These are phyloP conservation scores for Hofmannophila pseudospretella DNA, from an alignment of 2,888 invertebrate genomes.

Conservation along the genomic window DNA sequence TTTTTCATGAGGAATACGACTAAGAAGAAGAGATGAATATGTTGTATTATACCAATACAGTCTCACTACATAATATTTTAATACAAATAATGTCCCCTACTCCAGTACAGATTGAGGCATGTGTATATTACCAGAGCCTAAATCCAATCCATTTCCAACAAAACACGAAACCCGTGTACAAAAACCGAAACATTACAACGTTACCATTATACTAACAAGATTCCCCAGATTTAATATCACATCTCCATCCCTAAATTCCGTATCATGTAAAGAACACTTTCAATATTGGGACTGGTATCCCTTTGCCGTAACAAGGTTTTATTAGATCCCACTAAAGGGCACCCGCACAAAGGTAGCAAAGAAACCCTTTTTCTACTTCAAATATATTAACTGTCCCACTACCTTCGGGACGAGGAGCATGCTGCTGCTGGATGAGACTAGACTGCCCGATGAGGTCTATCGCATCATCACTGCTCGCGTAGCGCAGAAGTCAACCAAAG, in stretches of 20 bases:
- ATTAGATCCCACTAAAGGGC: constrained; percentile 78
- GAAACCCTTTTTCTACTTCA: constrained; percentile 77
- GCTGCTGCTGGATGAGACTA: constrained; percentile 26
- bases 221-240: constrained; percentile 71
- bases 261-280: constrained; percentile 78
- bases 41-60: too few relatives aligned
- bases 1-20: too few relatives aligned
- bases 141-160: too few relatives aligned
- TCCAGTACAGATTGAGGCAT: too few relatives aligned
- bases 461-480: too few relatives aligned
- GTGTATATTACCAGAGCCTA: too few relatives aligned
- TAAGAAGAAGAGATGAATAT: too few relatives aligned
- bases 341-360: constrained; percentile 75
- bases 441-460: too few relatives aligned
- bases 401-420: constrained; percentile 39
- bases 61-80: too few relatives aligned
- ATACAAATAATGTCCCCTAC: too few relatives aligned
- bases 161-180: neutral
- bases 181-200: constrained; percentile 30
- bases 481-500: too few relatives aligned
- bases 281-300: constrained; percentile 77
- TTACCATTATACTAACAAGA: constrained; percentile 60
- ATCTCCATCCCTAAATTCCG: constrained; percentile 76
- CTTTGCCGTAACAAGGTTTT: constrained; percentile 78
- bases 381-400: constrained; percentile 77